phyloP scores from a whole-genome alignment of 64 coral and sea anemone species.

The Exaiptasia diaphana region DNA sequence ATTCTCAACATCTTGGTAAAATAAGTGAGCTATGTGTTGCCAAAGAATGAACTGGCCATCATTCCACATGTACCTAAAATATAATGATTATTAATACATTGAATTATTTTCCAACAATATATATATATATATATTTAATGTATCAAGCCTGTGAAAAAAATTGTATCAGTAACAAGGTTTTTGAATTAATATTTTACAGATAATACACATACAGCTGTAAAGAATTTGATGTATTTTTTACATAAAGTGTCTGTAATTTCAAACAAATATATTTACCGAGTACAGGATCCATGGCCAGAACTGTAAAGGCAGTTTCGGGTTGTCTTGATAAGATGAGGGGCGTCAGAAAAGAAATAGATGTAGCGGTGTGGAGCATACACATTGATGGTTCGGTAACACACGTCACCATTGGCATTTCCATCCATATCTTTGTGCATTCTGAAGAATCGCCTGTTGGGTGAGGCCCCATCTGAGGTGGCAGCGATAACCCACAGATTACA shows the following conservation, averaged over 20 bases:
- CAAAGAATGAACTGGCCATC: neutral
- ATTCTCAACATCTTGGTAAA: conserved; percentile 34
- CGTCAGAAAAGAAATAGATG: conserved; percentile 42
- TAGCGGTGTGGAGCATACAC: conserved; percentile 26
- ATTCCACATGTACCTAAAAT: conserved; percentile 13
- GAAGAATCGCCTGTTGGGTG: conserved; percentile 23
- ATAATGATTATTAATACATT: no score
- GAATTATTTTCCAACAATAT: no score
- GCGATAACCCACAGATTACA: conserved; percentile 2
- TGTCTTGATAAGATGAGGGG: conserved; percentile 26
- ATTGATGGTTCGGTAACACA: conserved; percentile 42
- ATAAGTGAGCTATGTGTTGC: conserved; percentile 1
- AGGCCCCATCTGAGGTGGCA: conserved; percentile 29
- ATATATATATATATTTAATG: no score
- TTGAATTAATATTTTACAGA: neutral
- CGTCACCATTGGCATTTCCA: neutral
- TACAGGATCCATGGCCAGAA: conserved; percentile 10
- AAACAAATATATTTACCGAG: neutral
- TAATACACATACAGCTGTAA: no score
- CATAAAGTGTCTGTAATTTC: no score
- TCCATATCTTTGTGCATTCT: conserved; percentile 21
- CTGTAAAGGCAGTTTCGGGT: conserved; percentile 16
- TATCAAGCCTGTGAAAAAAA: no score
- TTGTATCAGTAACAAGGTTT: neutral
- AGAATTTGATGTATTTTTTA: no score